Base-by-base conservation (phyloP, 2,888 invertebrate species). In the Ryuthela nishihirai region DNA sequence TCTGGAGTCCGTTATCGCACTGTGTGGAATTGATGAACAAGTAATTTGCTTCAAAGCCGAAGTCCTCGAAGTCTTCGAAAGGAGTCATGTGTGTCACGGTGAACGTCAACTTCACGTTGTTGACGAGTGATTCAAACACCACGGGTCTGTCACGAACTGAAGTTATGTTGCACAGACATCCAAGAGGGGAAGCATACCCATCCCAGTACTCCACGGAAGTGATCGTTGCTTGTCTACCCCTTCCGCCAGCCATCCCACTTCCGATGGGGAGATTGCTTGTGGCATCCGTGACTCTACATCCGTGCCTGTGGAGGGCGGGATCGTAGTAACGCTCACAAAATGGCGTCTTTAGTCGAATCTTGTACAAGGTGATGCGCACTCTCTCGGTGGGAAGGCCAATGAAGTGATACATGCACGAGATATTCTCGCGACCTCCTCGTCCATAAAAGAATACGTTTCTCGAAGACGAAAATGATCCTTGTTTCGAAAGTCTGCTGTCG, bases 381-480 rank as follows among this genome's bases (percentile, higher is more conserved):
- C 65, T 42, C 23, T 66, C 62, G 7, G 47, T 46, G 3, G 50
- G 47, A 7, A 56, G 36, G 1, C 65, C 66, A 15, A 54, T 54
- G 10, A 67, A 62, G 24, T 62, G 54, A 40, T 59, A 67, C 35
- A 56, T 48, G 72, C 88, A 88, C 56, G 82, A 84, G 49, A 88
- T 75, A 71, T 87, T 85, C 70, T 82, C 81, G 18, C 85, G 81
- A 1, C 88, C 89, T 12, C 88, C 89, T 67, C 88, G 79, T 2
- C 88, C 88, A 70, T 85, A 89, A 70, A 87, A 82, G 75, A 89
- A 88, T 48, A 88, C 86, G 67, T 86, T 87, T 68, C 83, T 80
- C 6, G 88, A 87, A 24, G 87, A 87, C 71, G 83, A 81, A 72
- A 88, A 85, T 68, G 80, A 77, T 15, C 85, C 83, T 17, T 71